Conservation (phyloP, 2,797 vertebrate species). For the Ptychadena robeensis region DNA sequence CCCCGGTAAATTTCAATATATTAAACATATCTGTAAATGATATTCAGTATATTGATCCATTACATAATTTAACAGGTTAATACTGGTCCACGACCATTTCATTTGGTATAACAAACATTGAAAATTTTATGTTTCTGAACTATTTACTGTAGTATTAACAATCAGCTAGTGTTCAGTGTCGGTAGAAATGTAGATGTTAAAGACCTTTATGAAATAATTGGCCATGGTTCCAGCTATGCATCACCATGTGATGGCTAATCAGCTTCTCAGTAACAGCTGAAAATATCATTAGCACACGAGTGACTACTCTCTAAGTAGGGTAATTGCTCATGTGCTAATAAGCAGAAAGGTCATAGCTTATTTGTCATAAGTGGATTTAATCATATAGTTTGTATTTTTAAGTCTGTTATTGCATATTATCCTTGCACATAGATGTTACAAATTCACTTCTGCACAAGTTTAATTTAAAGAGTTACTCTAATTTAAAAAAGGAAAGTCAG, state of each 20-base stretch:
- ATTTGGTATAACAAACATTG: neutral
- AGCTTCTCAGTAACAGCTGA: constrained; percentile 2
- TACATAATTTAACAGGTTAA: neutral
- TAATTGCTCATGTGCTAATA: constrained; percentile 9
- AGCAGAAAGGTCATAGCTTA: constrained; percentile 17
- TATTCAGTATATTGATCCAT: neutral
- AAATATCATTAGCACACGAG: neutral
- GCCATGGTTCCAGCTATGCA: constrained; percentile 4
- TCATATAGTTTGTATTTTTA: neutral
- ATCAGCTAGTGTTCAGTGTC: neutral
- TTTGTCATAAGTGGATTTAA: constrained; percentile 10
- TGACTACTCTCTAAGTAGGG: constrained; percentile 14
- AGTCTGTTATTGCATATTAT: neutral
- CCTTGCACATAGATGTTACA: neutral
- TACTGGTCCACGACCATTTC: neutral
- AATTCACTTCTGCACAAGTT: neutral
- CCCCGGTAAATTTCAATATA: too few relatives aligned
- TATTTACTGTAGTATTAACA: neutral
- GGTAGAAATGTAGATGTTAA: neutral
- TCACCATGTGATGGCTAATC: neutral
- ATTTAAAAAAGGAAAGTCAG: too few relatives aligned
- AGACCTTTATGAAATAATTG: neutral
- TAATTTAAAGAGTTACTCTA: too few relatives aligned
- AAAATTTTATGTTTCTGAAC: neutral
- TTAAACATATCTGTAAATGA: neutral